Base-by-base conservation (phyloP, 2,113 vertebrate genomes). In the Callopanchax toddi region DNA sequence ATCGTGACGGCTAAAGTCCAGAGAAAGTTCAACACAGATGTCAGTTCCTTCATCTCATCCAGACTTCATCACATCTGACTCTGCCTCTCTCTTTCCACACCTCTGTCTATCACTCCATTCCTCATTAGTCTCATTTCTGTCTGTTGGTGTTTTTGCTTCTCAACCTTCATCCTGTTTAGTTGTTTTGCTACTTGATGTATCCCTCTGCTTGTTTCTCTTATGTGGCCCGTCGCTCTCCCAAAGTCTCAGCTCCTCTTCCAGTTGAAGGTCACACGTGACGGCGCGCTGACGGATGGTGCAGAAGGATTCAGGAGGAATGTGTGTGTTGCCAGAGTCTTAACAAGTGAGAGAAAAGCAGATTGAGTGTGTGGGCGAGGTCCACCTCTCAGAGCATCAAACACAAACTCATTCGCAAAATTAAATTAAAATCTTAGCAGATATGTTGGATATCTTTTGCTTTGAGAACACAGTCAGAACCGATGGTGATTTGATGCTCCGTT, bases 251-350 rank as follows among this genome's bases (percentile, higher is more conserved):
- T 45, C 40, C 48, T 48, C n/a, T 67, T 26, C 74, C 37, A 76
- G 40, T 46, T 82, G 76, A 84, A 84, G 78, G 84, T 84, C 81
- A 79, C 0, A 10, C 64, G 6, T 67, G 81, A 75, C 76, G 69
- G 53, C 40, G 23, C 1, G 4, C 44, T 82, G 84, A 84, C 67
- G 76, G 75, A 84, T 72, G 50, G 6, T 23, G 23, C 44, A 20
- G 59, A 16, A 15, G 34, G 43, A 61, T 59, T 72, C 53, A 59
- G 69, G 42, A 69, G 49, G 60, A 44, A 26, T 44, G 11, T 22
- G 15, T 51, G 12, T 39, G 37, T 40, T 2, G 1, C 6, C 4
- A 6, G 48, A 50, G 48, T 50, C 7, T 3, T 26, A 29, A 17
- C 15, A 40, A 37, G 29, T 32, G 2, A 20, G 15, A n/a, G 23